These are phyloP conservation scores for Trichonephila inaurata DNA, from an alignment of 1,140 invertebrate genomes.

Conservation along the genomic window DNA sequence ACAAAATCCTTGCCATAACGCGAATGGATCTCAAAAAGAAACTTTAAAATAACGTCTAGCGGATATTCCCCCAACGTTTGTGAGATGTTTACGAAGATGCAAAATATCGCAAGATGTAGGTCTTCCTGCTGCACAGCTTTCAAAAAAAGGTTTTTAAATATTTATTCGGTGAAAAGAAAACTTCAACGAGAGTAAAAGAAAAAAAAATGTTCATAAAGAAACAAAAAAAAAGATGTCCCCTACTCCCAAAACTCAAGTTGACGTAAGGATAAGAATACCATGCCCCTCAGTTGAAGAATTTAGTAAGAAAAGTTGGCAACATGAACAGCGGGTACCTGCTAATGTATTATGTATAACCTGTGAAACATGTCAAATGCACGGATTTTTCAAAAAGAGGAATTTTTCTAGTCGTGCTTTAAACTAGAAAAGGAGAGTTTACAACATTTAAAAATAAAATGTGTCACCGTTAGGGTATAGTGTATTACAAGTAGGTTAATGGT, in stretches of 20 bases:
- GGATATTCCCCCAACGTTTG: neutral
- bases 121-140: neutral
- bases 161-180: constrained; percentile 16
- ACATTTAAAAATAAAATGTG: neutral
- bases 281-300: constrained; percentile 13
- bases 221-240: neutral
- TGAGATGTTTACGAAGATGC: neutral
- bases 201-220: neutral
- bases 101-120: neutral
- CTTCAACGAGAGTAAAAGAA: neutral
- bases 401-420: neutral
- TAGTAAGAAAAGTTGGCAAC: constrained; percentile 31
- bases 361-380: constrained; percentile 11
- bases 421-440: neutral
- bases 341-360: constrained; percentile 28
- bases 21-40: neutral
- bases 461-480: neutral
- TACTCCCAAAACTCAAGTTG: constrained; percentile 12
- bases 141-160: constrained; percentile 5
- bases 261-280: neutral
- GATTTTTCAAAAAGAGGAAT: neutral
- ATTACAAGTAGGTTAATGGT: neutral
- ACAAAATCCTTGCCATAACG: too few relatives aligned
- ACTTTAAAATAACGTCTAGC: neutral
- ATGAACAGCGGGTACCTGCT: neutral